Percentiles rank a stretch among this genome's conserved stretches.
phyloP scores from a whole-genome alignment of 1,140 invertebrate genomes.

The Laupala kohalensis region DNA sequence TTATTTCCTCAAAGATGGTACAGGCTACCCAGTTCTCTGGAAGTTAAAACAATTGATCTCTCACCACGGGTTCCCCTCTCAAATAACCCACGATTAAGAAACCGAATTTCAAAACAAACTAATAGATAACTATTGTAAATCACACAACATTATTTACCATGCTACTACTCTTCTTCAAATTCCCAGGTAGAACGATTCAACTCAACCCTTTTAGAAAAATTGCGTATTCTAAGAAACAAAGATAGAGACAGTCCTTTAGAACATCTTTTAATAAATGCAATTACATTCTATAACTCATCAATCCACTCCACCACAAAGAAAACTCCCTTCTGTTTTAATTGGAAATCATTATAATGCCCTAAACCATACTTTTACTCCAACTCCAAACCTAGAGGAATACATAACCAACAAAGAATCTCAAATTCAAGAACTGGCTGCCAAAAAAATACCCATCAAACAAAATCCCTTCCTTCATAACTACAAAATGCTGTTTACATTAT shows the following conservation, averaged over 20 bases:
- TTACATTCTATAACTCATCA: not conserved
- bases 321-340: not conserved
- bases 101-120: not conserved
- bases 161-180: not conserved
- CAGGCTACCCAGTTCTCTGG: not conserved
- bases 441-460: not conserved
- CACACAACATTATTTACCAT: not conserved
- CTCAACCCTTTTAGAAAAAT: not conserved
- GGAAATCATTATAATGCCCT: not conserved
- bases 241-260: not conserved
- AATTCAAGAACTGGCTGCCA: not conserved
- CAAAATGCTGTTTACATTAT: not conserved
- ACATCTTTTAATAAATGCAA: not conserved
- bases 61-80: not conserved
- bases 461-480: not conserved
- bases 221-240: not conserved
- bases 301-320: not conserved
- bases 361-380: not conserved
- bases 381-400: not conserved
- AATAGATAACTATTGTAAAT: not conserved
- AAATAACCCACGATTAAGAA: not conserved
- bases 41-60: not conserved
- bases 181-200: not conserved
- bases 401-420: not conserved
- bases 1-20: not conserved